Percentiles rank a stretch among this genome's conserved stretches.
Conservation (phyloP, 2,113 vertebrate genomes). For the Narcine bancroftii region DNA sequence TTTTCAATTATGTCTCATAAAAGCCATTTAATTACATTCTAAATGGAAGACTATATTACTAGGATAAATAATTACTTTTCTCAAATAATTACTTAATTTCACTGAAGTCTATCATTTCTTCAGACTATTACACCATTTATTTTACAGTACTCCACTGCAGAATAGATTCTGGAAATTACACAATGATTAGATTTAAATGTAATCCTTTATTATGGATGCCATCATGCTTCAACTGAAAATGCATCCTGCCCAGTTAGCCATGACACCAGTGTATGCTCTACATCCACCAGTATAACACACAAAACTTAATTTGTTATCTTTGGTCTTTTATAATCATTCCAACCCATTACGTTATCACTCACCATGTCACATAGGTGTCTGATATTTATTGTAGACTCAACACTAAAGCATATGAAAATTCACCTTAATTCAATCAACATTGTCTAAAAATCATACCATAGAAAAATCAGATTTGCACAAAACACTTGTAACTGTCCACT, state of each 20-base stretch:
- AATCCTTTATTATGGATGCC: constrained; percentile 7
- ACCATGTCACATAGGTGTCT: background rate
- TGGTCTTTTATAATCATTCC: background rate
- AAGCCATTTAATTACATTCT: background rate
- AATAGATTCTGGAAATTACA: background rate
- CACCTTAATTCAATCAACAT: background rate
- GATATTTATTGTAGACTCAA: background rate
- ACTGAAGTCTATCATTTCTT: background rate
- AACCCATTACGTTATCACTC: background rate
- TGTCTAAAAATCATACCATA: background rate
- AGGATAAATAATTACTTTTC: constrained; percentile 4
- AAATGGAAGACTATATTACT: background rate
- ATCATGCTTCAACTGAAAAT: background rate
- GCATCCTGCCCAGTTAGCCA: constrained; percentile 5
- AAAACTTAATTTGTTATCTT: constrained; percentile 20
- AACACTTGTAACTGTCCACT: background rate
- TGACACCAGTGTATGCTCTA: constrained; percentile 6
- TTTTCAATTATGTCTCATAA: background rate
- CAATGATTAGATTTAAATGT: constrained; percentile 21
- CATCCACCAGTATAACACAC: constrained; percentile 13
- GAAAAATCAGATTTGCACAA: background rate
- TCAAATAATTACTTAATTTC: background rate
- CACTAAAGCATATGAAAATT: constrained; percentile 3
- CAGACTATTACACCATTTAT: background rate
- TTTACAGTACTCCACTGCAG: background rate